Evolutionary conservation across 2,113 vertebrate species (phyloP), one percentile per base, ranked within the genome.

Genomic region (Oncorhynchus gorbuscha): DNA sequence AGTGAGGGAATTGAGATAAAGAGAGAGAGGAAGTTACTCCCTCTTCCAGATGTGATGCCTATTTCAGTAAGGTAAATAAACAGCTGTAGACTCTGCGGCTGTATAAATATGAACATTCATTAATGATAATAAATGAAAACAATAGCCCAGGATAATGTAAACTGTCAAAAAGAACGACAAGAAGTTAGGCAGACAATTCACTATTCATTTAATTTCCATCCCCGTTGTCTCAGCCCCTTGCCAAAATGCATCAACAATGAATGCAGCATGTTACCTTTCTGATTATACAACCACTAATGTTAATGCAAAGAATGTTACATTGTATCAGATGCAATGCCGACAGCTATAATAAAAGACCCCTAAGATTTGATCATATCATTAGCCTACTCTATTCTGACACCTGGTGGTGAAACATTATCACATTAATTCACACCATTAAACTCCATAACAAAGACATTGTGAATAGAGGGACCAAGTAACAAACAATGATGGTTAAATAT

Each of bases 11-110:
- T 35, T 35, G 39, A 45, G 39, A 11, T 7, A 45, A 6, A 45
- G 39, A 45, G 39, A 45, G 39, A 45, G 8, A 45, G 7, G 7
- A 45, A 45, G 39, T 45, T 83, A 86, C 79, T 76, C 79, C 88
- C 89, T 88, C 89, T 88, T 45, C 49, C 59, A 35, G 32, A 58
- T 22, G 48, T 35, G 45, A 26, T 32, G 3, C 24, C 5, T 58
- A 8, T 45, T 45, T 45, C 39, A 45, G 39, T 14, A 5, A 64
- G 22, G 24, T 64, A 22, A 16, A 16, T 7, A 11, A n/a, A 26
- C 61, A 64, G n/a, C 6, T 64, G 6, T 64, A 64, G 11, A 8
- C n/a, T 22, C 2, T 22, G n/a, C 16, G 0, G 61, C 24, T 26
- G n/a, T 64, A 64, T 22, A 64, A 22, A 22, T n/a, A 22, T 64